Conservation (phyloP, 2,888 invertebrate genomes). For the Philaethria dido region DNA sequence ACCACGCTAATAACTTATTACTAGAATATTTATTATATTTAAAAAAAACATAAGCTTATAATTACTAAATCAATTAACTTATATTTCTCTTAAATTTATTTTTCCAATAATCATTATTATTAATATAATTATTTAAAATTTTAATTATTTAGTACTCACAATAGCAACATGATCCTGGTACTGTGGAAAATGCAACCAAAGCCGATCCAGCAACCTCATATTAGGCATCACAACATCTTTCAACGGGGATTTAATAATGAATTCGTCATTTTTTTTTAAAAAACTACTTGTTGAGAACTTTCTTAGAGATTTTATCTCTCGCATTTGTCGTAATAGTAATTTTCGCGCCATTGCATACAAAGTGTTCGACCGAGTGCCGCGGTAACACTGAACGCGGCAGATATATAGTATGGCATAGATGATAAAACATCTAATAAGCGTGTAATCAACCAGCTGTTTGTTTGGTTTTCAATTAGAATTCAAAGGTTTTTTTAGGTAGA, state of each 20-base stretch:
- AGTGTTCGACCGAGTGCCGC: not conserved
- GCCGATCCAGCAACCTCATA: constrained; percentile 62
- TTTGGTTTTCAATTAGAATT: too few relatives aligned
- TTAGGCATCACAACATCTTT: constrained; percentile 65
- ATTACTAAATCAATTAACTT: too few relatives aligned
- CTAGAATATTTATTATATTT: too few relatives aligned
- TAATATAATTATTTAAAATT: too few relatives aligned
- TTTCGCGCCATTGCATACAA: constrained; percentile 61
- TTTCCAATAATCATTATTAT: too few relatives aligned
- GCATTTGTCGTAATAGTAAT: constrained; percentile 64
- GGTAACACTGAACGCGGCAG: not conserved
- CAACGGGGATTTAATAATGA: constrained; percentile 64
- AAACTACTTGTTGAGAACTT: constrained; percentile 59
- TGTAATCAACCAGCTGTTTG: constrained; percentile 6
- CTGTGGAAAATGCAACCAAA: constrained; percentile 61
- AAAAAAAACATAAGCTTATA: too few relatives aligned
- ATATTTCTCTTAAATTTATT: too few relatives aligned
- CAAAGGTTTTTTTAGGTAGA: too few relatives aligned
- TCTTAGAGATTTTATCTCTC: constrained; percentile 64
- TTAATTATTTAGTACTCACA: constrained; percentile 56
- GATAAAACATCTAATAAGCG: constrained; percentile 1
- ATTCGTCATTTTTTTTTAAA: constrained; percentile 58
- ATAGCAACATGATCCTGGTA: constrained; percentile 69
- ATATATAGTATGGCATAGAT: not conserved
- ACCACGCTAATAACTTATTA: too few relatives aligned